Base-by-base conservation (phyloP, 2,888 invertebrate genomes). In the Lordiphosa fenestrarum region DNA sequence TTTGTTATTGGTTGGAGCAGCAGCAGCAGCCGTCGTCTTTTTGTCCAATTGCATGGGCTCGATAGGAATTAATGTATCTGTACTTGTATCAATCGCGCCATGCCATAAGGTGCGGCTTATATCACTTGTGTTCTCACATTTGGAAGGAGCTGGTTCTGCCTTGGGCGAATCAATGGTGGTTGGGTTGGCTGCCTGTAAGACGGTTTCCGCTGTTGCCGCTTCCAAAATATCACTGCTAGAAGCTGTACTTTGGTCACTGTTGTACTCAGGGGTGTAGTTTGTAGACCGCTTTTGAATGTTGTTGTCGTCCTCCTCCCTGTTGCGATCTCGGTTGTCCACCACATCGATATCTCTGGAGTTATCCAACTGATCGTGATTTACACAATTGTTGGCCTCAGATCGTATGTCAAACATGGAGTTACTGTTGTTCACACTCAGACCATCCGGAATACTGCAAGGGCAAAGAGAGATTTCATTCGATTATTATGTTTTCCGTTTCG, bases 31-130 rank as follows among this genome's bases (percentile, higher is more conserved):
- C 2, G 21, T 35, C 12, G 15, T 33, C 40, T 37, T 12, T 12
- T 38, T 42, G 3, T 44, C 21, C 23, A 40, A 35, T 61, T 61
- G 51, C 19, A 30, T 39, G 30, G 53, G 38, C 41, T 60, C 69
- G 57, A 73, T 73, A 50, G 90, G 90, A 42, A 90, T 91, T 64
- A 91, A 80, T 12, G 91, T 91, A 68, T 91, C 91, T 39, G 91
- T 91, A 81, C 91, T 91, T 35, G 91, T 91, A 74, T 91, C 91
- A 42, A 88, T 75, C 13, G 70, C 67, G 33, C 52, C 50, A 50
- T 66, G 55, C 64, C 71, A 55, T 33, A 73, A 12, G 21, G 30
- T 42, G 19, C 51, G 71, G 59, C 65, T 46, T 30, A 54, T 67
- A 69, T 73, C 66, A 73, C 69, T 57, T 37, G 21, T 44, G 13